Base-by-base conservation (phyloP, 2,888 invertebrate genomes). In the Mellilla xanthometata region DNA sequence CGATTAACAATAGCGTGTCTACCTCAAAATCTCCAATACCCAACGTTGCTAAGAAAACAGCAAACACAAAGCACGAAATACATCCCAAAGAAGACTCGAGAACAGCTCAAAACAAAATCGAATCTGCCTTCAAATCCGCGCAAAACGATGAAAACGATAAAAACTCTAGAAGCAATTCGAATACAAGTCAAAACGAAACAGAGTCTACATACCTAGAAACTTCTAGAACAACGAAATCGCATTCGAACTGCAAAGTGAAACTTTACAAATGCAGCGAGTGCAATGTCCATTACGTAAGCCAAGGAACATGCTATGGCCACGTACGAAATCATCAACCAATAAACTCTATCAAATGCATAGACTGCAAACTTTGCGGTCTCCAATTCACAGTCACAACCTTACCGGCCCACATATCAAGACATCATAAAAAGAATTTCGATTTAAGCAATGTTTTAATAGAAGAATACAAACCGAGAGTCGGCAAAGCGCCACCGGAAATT, bases 291-390 rank as follows among this genome's bases (percentile, higher is more conserved):
- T 82, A 66, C 11, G 8, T 75, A 1, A 62, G 57, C 0, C 64
- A 63, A 2, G 54, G 39, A 0, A 51, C 62, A 2, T 81, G 79
- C 29, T 65, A 61, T 2, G 64, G 70, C 6, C 82, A 82, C 11
- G 54, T 56, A 0, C 44, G 38, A 12, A 49, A 57, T 5, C 81
- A 82, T 6, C 40, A 30, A 5, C 28, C 43, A 0, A 39, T 81
- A 2, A 68, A 81, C 5, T 51, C 71, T 0, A 76, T 62, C n/a
- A 60, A 68, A 1, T 81, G 68, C 32, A 81, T 80, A 2, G 73
- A 68, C 5, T 82, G 82, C 34, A 81, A 82, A 30, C 47, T 81
- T 0, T 82, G 82, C 33, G 61, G 68, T 2, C 57, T 80, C 0
- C 81, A 78, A 39, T 79, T 82, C 35, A 47, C 63, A 1, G 68